phyloP scores from a whole-genome alignment of 2,113 vertebrate genomes.

The Tupaia chinensis region DNA sequence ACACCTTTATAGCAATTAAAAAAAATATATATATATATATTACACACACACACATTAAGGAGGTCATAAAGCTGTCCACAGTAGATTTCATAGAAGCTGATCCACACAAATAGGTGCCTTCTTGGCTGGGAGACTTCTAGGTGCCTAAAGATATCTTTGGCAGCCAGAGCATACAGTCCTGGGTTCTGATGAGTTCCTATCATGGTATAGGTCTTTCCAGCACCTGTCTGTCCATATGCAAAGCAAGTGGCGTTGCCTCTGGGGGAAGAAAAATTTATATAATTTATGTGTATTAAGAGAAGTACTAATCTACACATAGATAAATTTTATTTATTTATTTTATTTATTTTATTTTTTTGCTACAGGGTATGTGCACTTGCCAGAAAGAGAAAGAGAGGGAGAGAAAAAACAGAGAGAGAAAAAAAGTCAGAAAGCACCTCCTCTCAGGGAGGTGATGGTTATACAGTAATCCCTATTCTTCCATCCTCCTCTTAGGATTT shows the following conservation, averaged over 20 bases:
- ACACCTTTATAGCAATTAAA: too few relatives aligned
- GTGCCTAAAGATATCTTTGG: slow-evolving; percentile 92
- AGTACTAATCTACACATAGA: slow-evolving; percentile 30
- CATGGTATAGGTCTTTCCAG: slow-evolving; percentile 97
- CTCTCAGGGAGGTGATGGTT: too few relatives aligned
- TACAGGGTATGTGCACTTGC: too few relatives aligned
- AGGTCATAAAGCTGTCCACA: slow-evolving; percentile 96
- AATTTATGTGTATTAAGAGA: slow-evolving; percentile 48
- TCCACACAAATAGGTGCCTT: slow-evolving; percentile 87
- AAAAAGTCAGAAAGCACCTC: too few relatives aligned
- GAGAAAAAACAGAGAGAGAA: too few relatives aligned
- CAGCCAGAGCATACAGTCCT: slow-evolving; percentile 93
- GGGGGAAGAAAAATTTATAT: slow-evolving; percentile 71
- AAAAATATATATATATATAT: too few relatives aligned
- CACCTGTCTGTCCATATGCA: slow-evolving; percentile 95
- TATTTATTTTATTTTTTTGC: too few relatives aligned
- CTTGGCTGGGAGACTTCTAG: slow-evolving; percentile 85
- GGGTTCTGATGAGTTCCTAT: slow-evolving; percentile 90
- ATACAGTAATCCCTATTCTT: too few relatives aligned
- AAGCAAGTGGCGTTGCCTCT: slow-evolving; percentile 96
- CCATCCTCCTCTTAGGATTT: too few relatives aligned
- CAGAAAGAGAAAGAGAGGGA: too few relatives aligned
- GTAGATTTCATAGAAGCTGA: slow-evolving; percentile 98
- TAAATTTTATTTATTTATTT: too few relatives aligned
- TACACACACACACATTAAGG: slow-evolving; percentile 82